Evolutionary conservation across 2,888 invertebrate species (phyloP), one percentile per base, ranked within the genome.

Genomic region (Synanthedon andrenaeformis): DNA sequence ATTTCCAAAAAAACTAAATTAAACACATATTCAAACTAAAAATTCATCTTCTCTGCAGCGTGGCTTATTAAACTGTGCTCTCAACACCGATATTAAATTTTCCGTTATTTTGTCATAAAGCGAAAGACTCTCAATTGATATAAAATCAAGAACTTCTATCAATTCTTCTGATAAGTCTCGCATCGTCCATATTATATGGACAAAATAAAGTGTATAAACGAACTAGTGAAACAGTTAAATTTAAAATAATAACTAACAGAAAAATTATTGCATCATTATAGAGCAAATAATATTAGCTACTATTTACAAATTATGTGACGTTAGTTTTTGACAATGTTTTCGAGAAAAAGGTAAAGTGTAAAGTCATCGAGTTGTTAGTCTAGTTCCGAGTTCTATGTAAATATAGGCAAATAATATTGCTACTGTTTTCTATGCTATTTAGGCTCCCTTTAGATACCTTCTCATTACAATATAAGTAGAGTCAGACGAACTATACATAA

Each of bases 61-160:
- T 54, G 73, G 73, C 59, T 72, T 78, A 35, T 67, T 67, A 51
- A 83, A 74, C 17, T 78, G 68, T 56, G 63, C 62, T 51, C 83
- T 72, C 10, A 83, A 61, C 51, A 74, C 66, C 51, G 68, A 53
- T 42, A 76, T 81, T 57, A 84, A 64, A 60, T 81, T 82, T 56
- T 71, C 76, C 8, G 82, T 83, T 58, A 84, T 81, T 70, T 70
- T 77, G 57, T 79, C 76, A 74, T 80, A 82, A 48, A 83, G 63
- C 57, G 58, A 64, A 35, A 76, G 67, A 59, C 79, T 82, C 61
- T 67, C 68, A 10, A 71, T 51, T 6, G 79, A 77, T 64, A 84
- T 59, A 23, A 61, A 64, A 67, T 83, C 82, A 51, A 84, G 69
- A 58, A 83, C 58, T 56, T 70, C 61, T 59, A 82, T 70, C 62